Percentiles rank a stretch among this genome's conserved stretches.
Conservation (phyloP, 2,888 invertebrate species). For the Gymnoscelis rufifasciata region DNA sequence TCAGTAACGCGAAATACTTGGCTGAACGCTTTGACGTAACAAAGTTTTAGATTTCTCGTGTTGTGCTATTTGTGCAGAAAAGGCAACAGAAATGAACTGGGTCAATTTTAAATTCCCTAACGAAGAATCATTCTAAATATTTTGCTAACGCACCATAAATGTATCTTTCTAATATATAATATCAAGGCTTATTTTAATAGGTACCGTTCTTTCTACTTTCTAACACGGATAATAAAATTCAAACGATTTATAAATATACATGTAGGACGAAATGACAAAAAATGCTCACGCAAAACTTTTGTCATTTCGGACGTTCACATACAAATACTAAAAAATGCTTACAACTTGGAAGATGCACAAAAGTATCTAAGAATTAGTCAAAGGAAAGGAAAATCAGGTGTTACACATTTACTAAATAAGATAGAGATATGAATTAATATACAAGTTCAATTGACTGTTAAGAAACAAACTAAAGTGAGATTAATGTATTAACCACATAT, state of each 20-base stretch:
- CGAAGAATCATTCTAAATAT: slow-evolving; percentile 17
- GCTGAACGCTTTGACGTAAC: too few species aligned
- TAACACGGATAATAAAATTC: slow-evolving; percentile 32
- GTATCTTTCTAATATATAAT: slow-evolving; percentile 50
- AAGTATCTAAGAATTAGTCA: slow-evolving; percentile 1
- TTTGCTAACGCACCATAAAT: slow-evolving; percentile 56
- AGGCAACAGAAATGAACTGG: slow-evolving; percentile 30
- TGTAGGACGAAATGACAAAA: slow-evolving; percentile 6
- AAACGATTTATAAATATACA: slow-evolving; percentile 22
- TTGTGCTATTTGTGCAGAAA: neutral
- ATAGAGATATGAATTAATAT: too few species aligned
- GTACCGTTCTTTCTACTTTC: slow-evolving; percentile 54
- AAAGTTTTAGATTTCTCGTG: too few species aligned
- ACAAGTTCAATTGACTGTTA: too few species aligned
- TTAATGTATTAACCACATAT: neutral
- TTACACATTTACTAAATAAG: too few species aligned
- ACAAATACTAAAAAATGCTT: slow-evolving; percentile 8
- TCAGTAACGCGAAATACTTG: neutral
- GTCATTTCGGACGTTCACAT: too few species aligned
- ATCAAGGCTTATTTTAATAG: slow-evolving; percentile 65
- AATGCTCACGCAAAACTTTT: neutral
- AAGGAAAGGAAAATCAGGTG: neutral
- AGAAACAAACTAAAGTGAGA: neutral
- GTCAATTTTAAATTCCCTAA: slow-evolving; percentile 21
- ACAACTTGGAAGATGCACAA: slow-evolving; percentile 7